These are phyloP conservation scores for Virgularia gustaviana DNA, from an alignment of 92 coral and sea anemone genomes.

Conservation along the genomic window DNA sequence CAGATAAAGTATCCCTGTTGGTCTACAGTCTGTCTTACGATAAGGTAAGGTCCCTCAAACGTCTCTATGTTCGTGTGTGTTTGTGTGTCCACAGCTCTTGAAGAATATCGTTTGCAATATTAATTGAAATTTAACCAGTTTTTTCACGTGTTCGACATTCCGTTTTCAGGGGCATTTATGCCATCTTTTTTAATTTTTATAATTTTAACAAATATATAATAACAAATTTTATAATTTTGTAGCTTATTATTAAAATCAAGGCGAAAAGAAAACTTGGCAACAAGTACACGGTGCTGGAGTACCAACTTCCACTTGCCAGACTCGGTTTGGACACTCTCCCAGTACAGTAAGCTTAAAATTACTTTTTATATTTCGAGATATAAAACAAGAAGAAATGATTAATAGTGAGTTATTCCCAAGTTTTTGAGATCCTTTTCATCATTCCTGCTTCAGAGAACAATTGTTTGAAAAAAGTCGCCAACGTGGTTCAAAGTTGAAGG, in stretches of 20 bases:
- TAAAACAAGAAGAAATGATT: too few relatives aligned
- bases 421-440: background rate
- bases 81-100: too few relatives aligned
- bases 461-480: slow-evolving; percentile 59
- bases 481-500: slow-evolving; percentile 52
- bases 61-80: too few relatives aligned
- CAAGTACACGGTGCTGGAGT: slow-evolving; percentile 70
- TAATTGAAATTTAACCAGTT: too few relatives aligned
- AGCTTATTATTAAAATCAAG: slow-evolving; percentile 66
- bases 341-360: slow-evolving; percentile 62
- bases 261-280: slow-evolving; percentile 76
- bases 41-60: too few relatives aligned
- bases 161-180: too few relatives aligned
- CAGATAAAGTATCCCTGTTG: slow-evolving; percentile 62
- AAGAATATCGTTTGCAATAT: too few relatives aligned
- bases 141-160: too few relatives aligned
- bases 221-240: background rate
- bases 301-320: slow-evolving; percentile 60
- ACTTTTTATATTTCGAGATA: too few relatives aligned
- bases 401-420: too few relatives aligned
- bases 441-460: slow-evolving; percentile 49
- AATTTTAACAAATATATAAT: background rate
- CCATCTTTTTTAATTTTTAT: too few relatives aligned
- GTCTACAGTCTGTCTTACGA: slow-evolving; percentile 70
- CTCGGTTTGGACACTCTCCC: slow-evolving; percentile 65